Evolutionary conservation across 2,113 vertebrate species (phyloP), one percentile per base, ranked within the genome.

Genomic region (Grus americana): DNA sequence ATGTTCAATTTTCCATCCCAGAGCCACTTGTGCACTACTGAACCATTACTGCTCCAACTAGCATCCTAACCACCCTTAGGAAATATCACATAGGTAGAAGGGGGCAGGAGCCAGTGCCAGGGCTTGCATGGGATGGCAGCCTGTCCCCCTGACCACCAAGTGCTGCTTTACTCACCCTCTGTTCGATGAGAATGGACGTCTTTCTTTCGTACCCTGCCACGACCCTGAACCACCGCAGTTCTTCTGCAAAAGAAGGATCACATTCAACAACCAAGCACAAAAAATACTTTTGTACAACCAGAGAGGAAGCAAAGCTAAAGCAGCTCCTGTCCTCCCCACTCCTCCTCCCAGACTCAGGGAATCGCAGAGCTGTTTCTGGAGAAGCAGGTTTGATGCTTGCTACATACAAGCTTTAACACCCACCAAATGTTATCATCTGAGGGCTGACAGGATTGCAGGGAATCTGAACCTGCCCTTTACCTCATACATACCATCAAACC

Each of bases 141-240:
- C n/a, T n/a, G n/a, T n/a, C n/a, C n/a, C n/a, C n/a, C n/a, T n/a
- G n/a, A n/a, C n/a, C n/a, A n/a, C n/a, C n/a, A 38, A 9, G 36
- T 10, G 17, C 66, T 79, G 59, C 63, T 61, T 23, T 49, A 94
- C 96, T 96, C 88, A 97, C 97, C 94, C 97, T 81, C 90, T 91
- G 73, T 59, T 75, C 0, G 42, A 24, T 0, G 87, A 82, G 86
- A 14, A 93, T 63, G 97, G 95, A 30, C 62, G 65, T 47, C 50
- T 87, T 3, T 90, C 32, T 0, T 84, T 88, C 16, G 19, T 29
- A 27, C 58, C 54, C 82, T 96, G 84, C 81, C 40, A 66, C 12
- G 82, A 82, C 23, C 63, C 83, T 29, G 79, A 86, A 23, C 68
- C 93, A 27, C 66, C 34, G 3, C 96, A 97, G 88, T 11, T 86